Base-by-base conservation (phyloP, 2,113 vertebrate genomes). In the Thymallus thymallus region DNA sequence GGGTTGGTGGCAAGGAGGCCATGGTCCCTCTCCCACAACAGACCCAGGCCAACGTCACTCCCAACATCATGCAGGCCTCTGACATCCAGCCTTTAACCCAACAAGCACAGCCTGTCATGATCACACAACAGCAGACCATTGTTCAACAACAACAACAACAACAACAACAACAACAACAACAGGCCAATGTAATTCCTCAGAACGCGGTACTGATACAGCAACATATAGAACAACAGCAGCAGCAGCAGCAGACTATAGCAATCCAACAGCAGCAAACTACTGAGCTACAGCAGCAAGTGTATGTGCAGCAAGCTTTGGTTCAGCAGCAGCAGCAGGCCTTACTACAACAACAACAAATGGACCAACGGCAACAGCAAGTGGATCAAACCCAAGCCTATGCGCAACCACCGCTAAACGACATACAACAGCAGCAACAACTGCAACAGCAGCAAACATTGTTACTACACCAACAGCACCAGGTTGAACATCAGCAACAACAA, bases 141-240 rank as follows among this genome's bases (percentile, higher is more conserved):
- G 85, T 91, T 85, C 91, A 88, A 67, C 87, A 91, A 18, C 83
- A 82, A 61, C 77, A 91, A 76, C 88, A 88, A 70, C 84, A 85
- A 76, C 87, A 88, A 75, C 88, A 87, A 71, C 84, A 85, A 76
- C 87, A 88, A 75, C 88, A 88, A 72, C 84, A 85, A 77, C 87
- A 88, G 73, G 63, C 77, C n/a, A 69, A 67, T 70, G 83, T 82
- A 22, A 66, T 64, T 69, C 88, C 73, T 41, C 72, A 76, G 65
- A 61, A 64, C 58, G 6, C 75, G 22, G 63, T 80, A 22, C 55
- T 24, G 41, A 46, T 79, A 9, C 48, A 81, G 72, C 84, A 72
- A 46, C 81, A 82, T 30, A 60, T 71, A 66, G 88, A 92, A 16
- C 83, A 88, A 26, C 26, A 26, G 26, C 26, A 26, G 2, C 26